Evolutionary conservation across 2,797 vertebrate species (phyloP), one percentile per base, ranked within the genome.

Genomic region (Danio jaintianensis): DNA sequence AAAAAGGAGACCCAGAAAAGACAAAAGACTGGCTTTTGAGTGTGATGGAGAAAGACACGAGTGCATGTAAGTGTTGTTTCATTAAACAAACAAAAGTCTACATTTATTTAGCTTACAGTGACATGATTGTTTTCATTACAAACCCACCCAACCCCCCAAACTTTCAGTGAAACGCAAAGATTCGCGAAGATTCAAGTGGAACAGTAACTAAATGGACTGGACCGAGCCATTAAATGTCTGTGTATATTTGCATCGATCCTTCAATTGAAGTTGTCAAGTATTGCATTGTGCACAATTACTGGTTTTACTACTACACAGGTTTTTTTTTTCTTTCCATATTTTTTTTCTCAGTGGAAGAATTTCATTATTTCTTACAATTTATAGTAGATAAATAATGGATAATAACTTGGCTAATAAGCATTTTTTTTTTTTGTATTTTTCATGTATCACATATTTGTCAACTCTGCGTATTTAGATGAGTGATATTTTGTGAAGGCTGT

Each of bases 1-100:
- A 43, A 59, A 16, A 48, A 83, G 86, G 63, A 11, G 7, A 53
- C 52, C 42, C 83, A 5, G 69, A 82, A 29, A 10, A 16, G 22
- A 79, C 4, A 9, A 53, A 88, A 48, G 42, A 83, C 50, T 89
- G 89, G 86, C 75, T 88, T 79, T 76, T 90, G 53, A 86, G 63
- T 61, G 58, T 78, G 50, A 81, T 47, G 80, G 89, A 88, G 52
- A 61, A 90, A 83, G 88, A 88, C 78, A 86, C 66, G 22, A 79
- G 69, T 50, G 82, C 82, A 67, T 18, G 88, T 90, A 87, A 90
- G 81, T 11, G 52, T 38, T 11, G 11, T 20, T 67, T 5, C 4
- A 20, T 18, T 52, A 56, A 16, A 4, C 7, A 36, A 67, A 61
- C 4, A 56, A 56, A 7, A 52, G 11, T 47, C 10, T n/a, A 6